phyloP scores from a whole-genome alignment of 2,797 vertebrate genomes.

The Cossypha dichroa region DNA sequence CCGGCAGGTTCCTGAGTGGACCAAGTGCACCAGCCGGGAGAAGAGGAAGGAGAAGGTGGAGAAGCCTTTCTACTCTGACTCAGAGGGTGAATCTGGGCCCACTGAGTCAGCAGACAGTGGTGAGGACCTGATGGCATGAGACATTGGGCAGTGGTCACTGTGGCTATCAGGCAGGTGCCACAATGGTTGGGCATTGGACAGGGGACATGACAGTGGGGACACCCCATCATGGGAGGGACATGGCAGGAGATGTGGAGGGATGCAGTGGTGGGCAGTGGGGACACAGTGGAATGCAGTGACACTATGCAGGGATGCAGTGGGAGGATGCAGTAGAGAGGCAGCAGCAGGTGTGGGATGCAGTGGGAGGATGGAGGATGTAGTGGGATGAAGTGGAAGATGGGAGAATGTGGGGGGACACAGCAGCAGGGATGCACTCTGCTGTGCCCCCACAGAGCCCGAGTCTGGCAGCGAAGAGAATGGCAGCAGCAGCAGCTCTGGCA shows the following conservation, averaged over 20 bases:
- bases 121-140: conserved; percentile 55
- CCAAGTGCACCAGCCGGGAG: conserved; percentile 94
- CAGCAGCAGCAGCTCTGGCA: conserved; percentile 77
- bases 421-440: neutral
- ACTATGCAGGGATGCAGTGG: neutral
- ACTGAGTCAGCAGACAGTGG: conserved; percentile 96
- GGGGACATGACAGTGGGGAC: neutral
- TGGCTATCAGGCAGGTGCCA: neutral
- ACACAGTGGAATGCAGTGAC: neutral
- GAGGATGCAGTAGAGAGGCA: neutral
- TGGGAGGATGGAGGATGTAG: neutral
- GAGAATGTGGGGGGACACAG: fast-evolving
- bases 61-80: conserved; percentile 98
- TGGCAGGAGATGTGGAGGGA: neutral
- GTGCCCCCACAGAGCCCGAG: conserved; percentile 81
- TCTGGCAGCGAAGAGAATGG: conserved; percentile 82
- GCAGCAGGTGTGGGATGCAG: neutral
- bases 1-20: conserved; percentile 95
- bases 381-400: neutral
- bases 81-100: conserved; percentile 93
- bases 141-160: neutral
- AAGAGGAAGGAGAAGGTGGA: conserved; percentile 97
- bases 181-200: neutral
- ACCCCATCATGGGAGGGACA: fast-evolving
- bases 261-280: too few species aligned